A percentile compares a stretch with the other conserved stretches of the same genome.
These are phyloP conservation scores for Microplitis demolitor DNA, from an alignment of 1,140 invertebrate genomes.

Conservation along the genomic window DNA sequence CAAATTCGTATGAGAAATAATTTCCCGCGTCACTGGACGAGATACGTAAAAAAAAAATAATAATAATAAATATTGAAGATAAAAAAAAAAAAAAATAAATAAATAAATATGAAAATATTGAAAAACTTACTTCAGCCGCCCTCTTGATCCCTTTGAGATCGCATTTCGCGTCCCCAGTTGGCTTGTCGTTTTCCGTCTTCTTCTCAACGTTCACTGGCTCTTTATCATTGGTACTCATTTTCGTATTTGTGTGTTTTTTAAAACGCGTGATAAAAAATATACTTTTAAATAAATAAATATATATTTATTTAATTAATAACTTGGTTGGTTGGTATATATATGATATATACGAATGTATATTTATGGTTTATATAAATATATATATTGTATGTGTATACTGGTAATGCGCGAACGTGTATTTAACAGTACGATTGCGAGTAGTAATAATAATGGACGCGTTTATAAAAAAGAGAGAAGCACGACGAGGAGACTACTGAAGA, in stretches of 20 bases:
- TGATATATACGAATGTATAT: not conserved
- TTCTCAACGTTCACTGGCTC: constrained; percentile 84
- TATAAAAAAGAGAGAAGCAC: constrained; percentile 12
- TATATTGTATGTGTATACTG: not conserved
- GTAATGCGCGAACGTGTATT: constrained; percentile 18
- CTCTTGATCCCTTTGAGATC: constrained; percentile 86
- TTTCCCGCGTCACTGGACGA: not conserved
- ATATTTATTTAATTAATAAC: not conserved
- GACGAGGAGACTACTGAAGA: constrained; percentile 2
- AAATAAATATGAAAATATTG: constrained; percentile 13
- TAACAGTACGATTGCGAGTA: no score
- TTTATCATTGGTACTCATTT: constrained; percentile 83
- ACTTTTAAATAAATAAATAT: constrained; percentile 15
- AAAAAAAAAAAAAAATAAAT: constrained; percentile 11
- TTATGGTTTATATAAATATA: constrained; percentile 7
- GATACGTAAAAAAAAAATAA: constrained; percentile 13
- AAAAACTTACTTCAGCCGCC: constrained; percentile 79
- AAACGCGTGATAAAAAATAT: not conserved
- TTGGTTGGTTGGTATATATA: no score
- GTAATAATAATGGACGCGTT: constrained; percentile 30
- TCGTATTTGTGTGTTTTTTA: no score
- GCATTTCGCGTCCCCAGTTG: constrained; percentile 72
- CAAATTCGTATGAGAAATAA: not conserved
- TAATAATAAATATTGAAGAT: no score
- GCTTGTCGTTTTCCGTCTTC: constrained; percentile 76